Evolutionary conservation across 1,140 invertebrate species (phyloP), one percentile per base, ranked within the genome.

Genomic region (Protaetia brevitarsis): DNA sequence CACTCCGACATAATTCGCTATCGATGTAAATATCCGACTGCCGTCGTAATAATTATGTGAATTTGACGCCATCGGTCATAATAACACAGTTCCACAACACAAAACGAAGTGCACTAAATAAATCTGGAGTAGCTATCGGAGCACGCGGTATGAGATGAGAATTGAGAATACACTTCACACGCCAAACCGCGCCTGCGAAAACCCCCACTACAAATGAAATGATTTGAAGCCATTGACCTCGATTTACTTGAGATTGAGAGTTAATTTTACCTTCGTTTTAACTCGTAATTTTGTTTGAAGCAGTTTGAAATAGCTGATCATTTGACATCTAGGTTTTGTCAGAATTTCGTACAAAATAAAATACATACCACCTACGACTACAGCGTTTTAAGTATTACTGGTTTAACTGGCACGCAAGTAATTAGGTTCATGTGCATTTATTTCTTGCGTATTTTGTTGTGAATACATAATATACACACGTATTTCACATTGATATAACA

Each of bases 1-100:
- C 27, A 88, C 71, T 37, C 84, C 85, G 56, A 81, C 74, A 62
- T 81, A 70, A 57, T 86, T 79, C n/a, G 85, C 77, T 29, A 88
- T 69, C 81, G 83, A 85, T 27, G 76, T 72, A 69, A 88, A 87
- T 5, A 81, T 77, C 19, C 82, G 81, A 70, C 82, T 85, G 16
- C 86, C 86, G 70, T 83, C 81, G 72, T 87, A 87, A 59, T 80
- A 76, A 3, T 75, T 71, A 13, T 77, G 70, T 57, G 30, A 37
- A 59, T 26, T 16, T 8, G 37, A 45, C 66, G 66, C 63, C 62
- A 64, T 64, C 34, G 11, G 28, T 10, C n/a, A 26, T 13, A 41
- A 37, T 6, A n/a, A 26, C 23, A 26, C 31, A 37, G 3, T 23
- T 16, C 34, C 34, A 16, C 34, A 3, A 37, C 37, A 51, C 41